phyloP scores from a whole-genome alignment of 2,888 invertebrate genomes.

The Lysandra coridon region DNA sequence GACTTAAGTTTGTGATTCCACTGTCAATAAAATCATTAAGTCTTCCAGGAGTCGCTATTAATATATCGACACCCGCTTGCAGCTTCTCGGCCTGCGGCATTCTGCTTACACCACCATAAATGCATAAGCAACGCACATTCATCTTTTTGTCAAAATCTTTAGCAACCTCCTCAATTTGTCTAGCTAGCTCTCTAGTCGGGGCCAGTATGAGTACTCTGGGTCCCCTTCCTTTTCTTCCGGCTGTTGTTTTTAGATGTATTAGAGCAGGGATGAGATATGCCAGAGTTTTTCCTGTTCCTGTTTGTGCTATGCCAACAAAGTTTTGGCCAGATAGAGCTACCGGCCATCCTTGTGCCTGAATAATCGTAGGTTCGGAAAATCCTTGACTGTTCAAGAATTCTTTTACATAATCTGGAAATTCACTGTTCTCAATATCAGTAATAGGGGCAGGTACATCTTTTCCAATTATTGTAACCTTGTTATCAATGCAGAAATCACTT shows the following conservation, averaged over 20 bases:
- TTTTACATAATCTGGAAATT: slow-evolving; percentile 87
- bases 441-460: slow-evolving; percentile 86
- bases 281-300: slow-evolving; percentile 89
- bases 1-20: slow-evolving; percentile 84
- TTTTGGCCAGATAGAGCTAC: slow-evolving; percentile 89
- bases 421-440: slow-evolving; percentile 86
- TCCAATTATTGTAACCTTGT: slow-evolving; percentile 88
- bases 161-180: slow-evolving; percentile 90
- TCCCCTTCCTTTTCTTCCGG: slow-evolving; percentile 86
- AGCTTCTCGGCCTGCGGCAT: slow-evolving; percentile 82
- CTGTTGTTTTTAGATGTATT: slow-evolving; percentile 90
- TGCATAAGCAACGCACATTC: slow-evolving; percentile 87
- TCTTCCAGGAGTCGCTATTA: slow-evolving; percentile 93
- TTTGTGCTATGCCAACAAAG: slow-evolving; percentile 92
- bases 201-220: slow-evolving; percentile 91
- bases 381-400: slow-evolving; percentile 82
- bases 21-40: slow-evolving; percentile 90
- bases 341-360: slow-evolving; percentile 93
- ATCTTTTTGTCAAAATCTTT: slow-evolving; percentile 86
- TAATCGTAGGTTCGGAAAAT: slow-evolving; percentile 87
- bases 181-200: slow-evolving; percentile 88
- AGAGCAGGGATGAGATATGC: slow-evolving; percentile 90
- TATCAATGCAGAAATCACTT: slow-evolving; percentile 81
- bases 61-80: slow-evolving; percentile 88
- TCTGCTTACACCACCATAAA: slow-evolving; percentile 93